phyloP scores from a whole-genome alignment of 2,888 invertebrate species.

The Drosophila maculinotata region DNA sequence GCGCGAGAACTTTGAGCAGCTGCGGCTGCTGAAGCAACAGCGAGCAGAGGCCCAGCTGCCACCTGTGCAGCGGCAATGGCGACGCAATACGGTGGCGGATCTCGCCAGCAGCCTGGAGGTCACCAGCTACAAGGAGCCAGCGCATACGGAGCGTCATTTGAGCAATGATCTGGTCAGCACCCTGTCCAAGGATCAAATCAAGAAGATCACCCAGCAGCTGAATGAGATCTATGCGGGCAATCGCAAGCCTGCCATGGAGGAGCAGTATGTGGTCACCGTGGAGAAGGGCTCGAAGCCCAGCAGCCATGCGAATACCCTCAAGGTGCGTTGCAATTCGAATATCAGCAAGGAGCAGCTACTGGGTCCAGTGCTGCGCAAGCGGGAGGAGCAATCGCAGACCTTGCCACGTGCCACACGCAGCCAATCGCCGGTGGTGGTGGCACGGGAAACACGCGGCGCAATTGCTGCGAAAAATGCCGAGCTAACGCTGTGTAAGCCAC shows the following conservation, averaged over 20 bases:
- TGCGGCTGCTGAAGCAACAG: slow-evolving; percentile 86
- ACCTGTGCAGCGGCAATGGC: slow-evolving; percentile 87
- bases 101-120: slow-evolving; percentile 92
- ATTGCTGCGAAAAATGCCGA: slow-evolving; percentile 87
- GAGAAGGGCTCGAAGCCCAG: slow-evolving; percentile 82
- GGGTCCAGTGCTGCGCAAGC: slow-evolving; percentile 79
- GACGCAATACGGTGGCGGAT: slow-evolving; percentile 93
- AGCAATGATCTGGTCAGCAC: slow-evolving; percentile 93
- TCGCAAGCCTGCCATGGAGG: slow-evolving; percentile 75
- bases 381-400: slow-evolving; percentile 79
- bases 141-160: slow-evolving; percentile 86
- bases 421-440: slow-evolving; percentile 84
- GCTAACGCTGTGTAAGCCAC: slow-evolving; percentile 77
- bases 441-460: slow-evolving; percentile 88
- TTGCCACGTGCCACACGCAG: slow-evolving; percentile 83
- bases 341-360: slow-evolving; percentile 85
- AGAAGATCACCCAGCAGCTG: slow-evolving; percentile 91
- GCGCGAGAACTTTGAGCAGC: slow-evolving; percentile 90
- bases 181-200: slow-evolving; percentile 93
- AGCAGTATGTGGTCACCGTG: slow-evolving; percentile 88
- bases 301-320: slow-evolving; percentile 82
- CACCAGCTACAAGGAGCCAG: slow-evolving; percentile 85
- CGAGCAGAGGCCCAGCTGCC: slow-evolving; percentile 86
- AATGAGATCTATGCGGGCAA: slow-evolving; percentile 90
- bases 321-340: slow-evolving; percentile 87